These are phyloP conservation scores for Apolygus lucorum DNA, from an alignment of 1,140 invertebrate genomes.

Conservation along the genomic window DNA sequence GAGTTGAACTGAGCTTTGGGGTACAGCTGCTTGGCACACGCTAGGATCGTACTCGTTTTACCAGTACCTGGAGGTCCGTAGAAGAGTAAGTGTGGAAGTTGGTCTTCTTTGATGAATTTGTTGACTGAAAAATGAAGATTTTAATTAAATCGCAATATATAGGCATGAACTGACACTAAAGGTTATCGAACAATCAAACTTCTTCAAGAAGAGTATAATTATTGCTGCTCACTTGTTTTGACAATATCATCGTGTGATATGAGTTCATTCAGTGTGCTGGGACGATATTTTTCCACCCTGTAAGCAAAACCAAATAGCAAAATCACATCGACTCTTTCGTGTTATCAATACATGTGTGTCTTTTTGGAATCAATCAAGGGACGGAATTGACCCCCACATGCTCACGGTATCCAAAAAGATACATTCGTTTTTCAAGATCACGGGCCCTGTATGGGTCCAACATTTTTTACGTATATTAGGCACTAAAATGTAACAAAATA, in stretches of 20 bases:
- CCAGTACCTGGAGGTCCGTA: conserved; percentile 99
- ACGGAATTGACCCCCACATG: too few species aligned
- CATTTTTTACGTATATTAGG: too few species aligned
- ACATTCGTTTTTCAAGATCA: too few species aligned
- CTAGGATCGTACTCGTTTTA: conserved; percentile 96
- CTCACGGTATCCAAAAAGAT: too few species aligned
- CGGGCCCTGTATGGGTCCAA: too few species aligned
- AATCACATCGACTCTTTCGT: too few species aligned
- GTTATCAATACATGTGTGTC: too few species aligned
- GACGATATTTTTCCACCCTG: conserved; percentile 98
- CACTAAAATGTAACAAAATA: too few species aligned
- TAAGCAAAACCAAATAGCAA: too few species aligned
- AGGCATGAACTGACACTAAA: conserved; percentile 14
- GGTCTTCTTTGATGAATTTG: conserved; percentile 85
- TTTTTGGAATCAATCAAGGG: too few species aligned
- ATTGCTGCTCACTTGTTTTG: conserved; percentile 80
- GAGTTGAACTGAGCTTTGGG: conserved; percentile 74
- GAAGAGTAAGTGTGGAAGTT: conserved; percentile 91
- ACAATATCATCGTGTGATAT: conserved; percentile 97
- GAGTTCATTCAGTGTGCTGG: conserved; percentile 78
- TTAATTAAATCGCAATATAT: conserved; percentile 16
- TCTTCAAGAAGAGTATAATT: too few species aligned
- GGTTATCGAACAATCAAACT: too few species aligned
- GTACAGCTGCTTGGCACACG: conserved; percentile 90
- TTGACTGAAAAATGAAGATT: conserved; percentile 56